Percentiles rank a stretch among this genome's conserved stretches.
Evolutionary conservation across 2,113 vertebrate genomes (phyloP).

Genomic region (Chloebia gouldiae): DNA sequence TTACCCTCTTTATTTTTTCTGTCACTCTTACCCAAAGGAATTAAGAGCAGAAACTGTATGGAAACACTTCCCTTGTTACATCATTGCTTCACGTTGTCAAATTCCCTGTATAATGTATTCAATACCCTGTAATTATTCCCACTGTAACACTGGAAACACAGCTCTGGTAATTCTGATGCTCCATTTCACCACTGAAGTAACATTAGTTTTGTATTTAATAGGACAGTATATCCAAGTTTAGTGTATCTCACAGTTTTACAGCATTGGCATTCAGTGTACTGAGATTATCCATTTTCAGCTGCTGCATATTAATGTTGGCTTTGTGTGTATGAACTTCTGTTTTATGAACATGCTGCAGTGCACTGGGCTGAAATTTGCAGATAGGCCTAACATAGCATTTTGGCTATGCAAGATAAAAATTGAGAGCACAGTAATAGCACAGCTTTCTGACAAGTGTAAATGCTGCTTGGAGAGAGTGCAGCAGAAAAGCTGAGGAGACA

Average conservation of each 20-base stretch:
- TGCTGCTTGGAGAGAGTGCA: neutral
- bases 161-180: neutral
- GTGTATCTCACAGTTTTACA: slow-evolving; percentile 46
- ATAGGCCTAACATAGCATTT: slow-evolving; percentile 54
- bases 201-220: slow-evolving; percentile 62
- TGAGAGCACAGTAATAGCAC: neutral
- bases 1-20: slow-evolving; percentile 13
- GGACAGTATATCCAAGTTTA: slow-evolving; percentile 43
- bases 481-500: slow-evolving; percentile 14
- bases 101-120: neutral
- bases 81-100: neutral
- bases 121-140: slow-evolving; percentile 33
- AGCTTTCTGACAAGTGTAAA: slow-evolving; percentile 47
- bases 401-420: slow-evolving; percentile 69
- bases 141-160: neutral
- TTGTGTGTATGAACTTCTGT: slow-evolving; percentile 35
- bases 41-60: neutral
- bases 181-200: slow-evolving; percentile 13
- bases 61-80: slow-evolving; percentile 21
- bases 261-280: slow-evolving; percentile 3
- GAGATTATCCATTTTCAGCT: slow-evolving; percentile 46
- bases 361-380: slow-evolving; percentile 26
- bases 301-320: slow-evolving; percentile 59
- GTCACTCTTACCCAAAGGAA: slow-evolving; percentile 1
- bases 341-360: slow-evolving; percentile 55